These are phyloP conservation scores for Meandrusa payeni DNA, from an alignment of 2,888 invertebrate genomes.

Conservation along the genomic window DNA sequence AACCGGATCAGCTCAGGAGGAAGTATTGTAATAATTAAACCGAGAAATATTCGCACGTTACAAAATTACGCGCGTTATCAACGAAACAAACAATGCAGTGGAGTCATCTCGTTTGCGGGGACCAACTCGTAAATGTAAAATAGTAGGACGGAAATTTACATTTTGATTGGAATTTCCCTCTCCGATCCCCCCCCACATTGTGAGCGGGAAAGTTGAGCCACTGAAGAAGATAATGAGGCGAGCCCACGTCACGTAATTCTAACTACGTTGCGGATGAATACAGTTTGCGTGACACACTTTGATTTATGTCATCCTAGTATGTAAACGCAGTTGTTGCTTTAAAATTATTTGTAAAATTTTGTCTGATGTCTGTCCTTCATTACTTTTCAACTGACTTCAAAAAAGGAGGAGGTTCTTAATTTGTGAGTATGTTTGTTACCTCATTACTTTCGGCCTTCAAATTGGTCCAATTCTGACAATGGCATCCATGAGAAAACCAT, in stretches of 20 bases:
- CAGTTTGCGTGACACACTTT: background rate
- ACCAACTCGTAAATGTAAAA: conserved; percentile 43
- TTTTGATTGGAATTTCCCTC: conserved; percentile 66
- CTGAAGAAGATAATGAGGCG: conserved; percentile 38
- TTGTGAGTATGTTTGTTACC: no score
- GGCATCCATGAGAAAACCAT: no score
- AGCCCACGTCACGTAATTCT: conserved; percentile 23
- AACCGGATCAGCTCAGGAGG: background rate
- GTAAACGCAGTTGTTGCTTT: no score
- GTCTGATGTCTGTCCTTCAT: no score
- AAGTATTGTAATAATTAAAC: conserved; percentile 4
- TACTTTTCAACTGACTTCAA: no score
- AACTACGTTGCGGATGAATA: conserved; percentile 5
- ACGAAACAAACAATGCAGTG: conserved; percentile 10
- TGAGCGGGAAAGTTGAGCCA: conserved; percentile 45
- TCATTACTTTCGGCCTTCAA: no score
- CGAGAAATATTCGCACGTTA: conserved; percentile 7
- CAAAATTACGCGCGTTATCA: conserved; percentile 13
- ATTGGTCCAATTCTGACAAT: no score
- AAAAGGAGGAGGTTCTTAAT: no score
- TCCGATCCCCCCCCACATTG: conserved; percentile 38
- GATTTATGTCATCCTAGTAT: background rate
- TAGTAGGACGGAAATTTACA: conserved; percentile 55
- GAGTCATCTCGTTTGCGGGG: conserved; percentile 10
- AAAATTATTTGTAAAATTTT: no score